Percentiles rank a stretch among this genome's conserved stretches.
phyloP scores from a whole-genome alignment of 2,888 invertebrate genomes.

The Panopea generosa region DNA sequence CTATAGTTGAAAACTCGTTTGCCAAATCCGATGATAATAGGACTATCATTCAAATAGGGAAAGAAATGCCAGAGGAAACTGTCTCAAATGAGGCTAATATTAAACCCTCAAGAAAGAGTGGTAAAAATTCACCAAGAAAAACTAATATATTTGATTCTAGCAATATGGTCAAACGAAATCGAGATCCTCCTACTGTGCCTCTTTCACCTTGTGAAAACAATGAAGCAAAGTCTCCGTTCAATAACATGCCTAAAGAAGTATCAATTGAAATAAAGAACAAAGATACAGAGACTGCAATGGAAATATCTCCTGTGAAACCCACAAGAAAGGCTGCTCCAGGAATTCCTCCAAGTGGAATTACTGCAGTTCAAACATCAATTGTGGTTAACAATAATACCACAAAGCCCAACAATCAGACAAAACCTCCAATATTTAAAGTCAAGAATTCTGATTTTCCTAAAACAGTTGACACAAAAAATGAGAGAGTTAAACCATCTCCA shows the following conservation, averaged over 20 bases:
- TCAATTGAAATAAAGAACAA: constrained; percentile 9
- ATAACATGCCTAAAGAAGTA: constrained; percentile 3
- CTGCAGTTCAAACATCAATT: constrained; percentile 40
- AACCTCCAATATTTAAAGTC: constrained; percentile 25
- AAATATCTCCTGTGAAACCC: constrained; percentile 17
- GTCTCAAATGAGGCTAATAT: constrained; percentile 30
- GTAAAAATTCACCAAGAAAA: constrained; percentile 55
- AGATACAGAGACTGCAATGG: constrained; percentile 19
- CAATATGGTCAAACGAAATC: constrained; percentile 50
- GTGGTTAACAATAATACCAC: constrained; percentile 12
- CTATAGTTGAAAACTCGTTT: background rate
- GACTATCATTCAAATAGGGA: background rate
- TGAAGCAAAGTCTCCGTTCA: background rate
- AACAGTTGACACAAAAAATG: constrained; percentile 1
- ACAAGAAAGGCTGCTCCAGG: background rate
- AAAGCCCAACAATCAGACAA: constrained; percentile 13
- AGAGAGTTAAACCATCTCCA: constrained; percentile 23
- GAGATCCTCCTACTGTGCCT: constrained; percentile 31
- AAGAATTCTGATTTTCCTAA: constrained; percentile 38
- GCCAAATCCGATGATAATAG: too few relatives aligned
- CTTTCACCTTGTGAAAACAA: constrained; percentile 5
- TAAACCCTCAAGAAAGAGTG: constrained; percentile 41
- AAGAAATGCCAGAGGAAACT: constrained; percentile 8
- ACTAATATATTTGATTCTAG: constrained; percentile 69
- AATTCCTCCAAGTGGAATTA: constrained; percentile 14